phyloP scores from a whole-genome alignment of 2,113 vertebrate species.

The Neomonachus schauinslandi region DNA sequence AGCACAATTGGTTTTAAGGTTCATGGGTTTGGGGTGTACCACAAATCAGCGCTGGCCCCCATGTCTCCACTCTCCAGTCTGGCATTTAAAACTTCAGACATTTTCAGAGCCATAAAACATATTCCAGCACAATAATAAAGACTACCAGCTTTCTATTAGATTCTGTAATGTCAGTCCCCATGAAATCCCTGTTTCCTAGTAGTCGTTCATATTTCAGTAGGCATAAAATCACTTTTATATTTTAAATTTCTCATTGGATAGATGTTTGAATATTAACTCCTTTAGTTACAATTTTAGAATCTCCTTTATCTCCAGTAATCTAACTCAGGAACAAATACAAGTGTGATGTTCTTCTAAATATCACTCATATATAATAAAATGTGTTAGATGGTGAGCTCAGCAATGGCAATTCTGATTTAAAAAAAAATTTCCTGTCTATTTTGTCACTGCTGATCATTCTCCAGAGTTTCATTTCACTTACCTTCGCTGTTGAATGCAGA shows the following conservation, averaged over 20 bases:
- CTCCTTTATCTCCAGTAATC: background rate
- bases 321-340: slow-evolving; percentile 51
- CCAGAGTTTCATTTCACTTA: background rate
- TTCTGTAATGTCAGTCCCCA: background rate
- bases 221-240: slow-evolving; percentile 2
- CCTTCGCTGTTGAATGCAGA: background rate
- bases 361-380: background rate
- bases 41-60: fast-evolving
- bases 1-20: background rate
- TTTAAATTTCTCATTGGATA: slow-evolving; percentile 14
- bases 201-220: slow-evolving; percentile 19
- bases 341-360: slow-evolving; percentile 34
- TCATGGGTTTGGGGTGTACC: fast-evolving
- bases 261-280: slow-evolving; percentile 37
- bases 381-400: slow-evolving; percentile 20
- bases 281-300: slow-evolving; percentile 55
- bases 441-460: background rate
- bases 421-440: background rate
- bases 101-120: background rate
- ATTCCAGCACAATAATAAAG: background rate
- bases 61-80: background rate
- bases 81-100: background rate
- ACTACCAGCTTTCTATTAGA: background rate
- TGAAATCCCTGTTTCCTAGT: background rate
- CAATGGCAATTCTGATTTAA: slow-evolving; percentile 41